Conservation (phyloP, 2,888 invertebrate genomes). For the Volucella inflata region DNA sequence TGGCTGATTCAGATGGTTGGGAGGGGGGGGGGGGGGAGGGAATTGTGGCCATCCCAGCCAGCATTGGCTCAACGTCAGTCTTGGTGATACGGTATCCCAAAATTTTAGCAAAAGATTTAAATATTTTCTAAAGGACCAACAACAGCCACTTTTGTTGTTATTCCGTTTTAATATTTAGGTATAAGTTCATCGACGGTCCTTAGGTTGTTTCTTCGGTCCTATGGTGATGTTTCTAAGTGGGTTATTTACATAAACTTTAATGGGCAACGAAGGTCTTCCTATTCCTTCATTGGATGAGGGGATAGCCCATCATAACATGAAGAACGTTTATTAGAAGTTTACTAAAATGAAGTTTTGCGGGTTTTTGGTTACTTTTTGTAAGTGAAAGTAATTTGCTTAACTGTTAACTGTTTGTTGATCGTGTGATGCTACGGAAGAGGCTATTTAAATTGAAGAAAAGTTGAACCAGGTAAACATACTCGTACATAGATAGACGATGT, state of each 20-base stretch:
- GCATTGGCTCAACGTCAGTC: not conserved
- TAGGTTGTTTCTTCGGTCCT: slow-evolving; percentile 14
- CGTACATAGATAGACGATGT: too few relatives aligned
- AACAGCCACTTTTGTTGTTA: slow-evolving; percentile 14
- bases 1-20: too few relatives aligned
- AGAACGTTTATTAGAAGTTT: slow-evolving; percentile 25
- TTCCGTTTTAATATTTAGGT: slow-evolving; percentile 64
- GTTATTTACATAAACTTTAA: slow-evolving; percentile 72
- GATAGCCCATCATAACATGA: slow-evolving; percentile 8
- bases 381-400: slow-evolving; percentile 55
- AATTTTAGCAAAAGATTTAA: slow-evolving; percentile 4
- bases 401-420: slow-evolving; percentile 46
- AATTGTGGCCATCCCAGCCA: not conserved
- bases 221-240: slow-evolving; percentile 57
- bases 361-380: slow-evolving; percentile 28
- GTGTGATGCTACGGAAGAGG: slow-evolving; percentile 9
- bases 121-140: slow-evolving; percentile 54
- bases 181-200: not conserved
- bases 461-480: too few relatives aligned
- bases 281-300: not conserved
- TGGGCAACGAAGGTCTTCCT: slow-evolving; percentile 25
- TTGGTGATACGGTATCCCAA: not conserved
- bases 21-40: not conserved
- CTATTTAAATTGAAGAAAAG: not conserved
- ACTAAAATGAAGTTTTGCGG: slow-evolving; percentile 19